Evolutionary conservation across 2,888 invertebrate species (phyloP), one percentile per base, ranked within the genome.

Genomic region (Melitaea athalia): DNA sequence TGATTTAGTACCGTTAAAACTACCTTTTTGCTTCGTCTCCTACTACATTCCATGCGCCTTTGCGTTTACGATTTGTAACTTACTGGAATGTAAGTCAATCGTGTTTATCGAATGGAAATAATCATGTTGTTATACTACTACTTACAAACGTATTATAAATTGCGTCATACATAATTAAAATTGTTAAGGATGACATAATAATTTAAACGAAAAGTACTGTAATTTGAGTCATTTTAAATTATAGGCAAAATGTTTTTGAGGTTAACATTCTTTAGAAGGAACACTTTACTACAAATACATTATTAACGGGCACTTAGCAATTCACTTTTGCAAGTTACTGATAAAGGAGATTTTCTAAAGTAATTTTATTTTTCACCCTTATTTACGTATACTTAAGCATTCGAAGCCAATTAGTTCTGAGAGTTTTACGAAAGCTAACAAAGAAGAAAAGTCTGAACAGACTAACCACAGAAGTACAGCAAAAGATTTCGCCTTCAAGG

Each of bases 1-100:
- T 85, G 85, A 86, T 87, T 86, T 82, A 85, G 82, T 86, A 86
- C 91, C 89, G 90, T 91, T 91, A 89, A 85, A 84, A 85, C 82
- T 81, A 73, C 83, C 82, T 87, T 85, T 87, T 86, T 86, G 82
- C 84, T 77, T 10, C 8, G 31, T 76, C 73, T 67, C 78, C 77
- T 76, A 77, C 78, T 75, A 78, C 82, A 86, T 87, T 85, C 83
- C 81, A 70, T 77, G 53, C 47, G 57, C 59, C 47, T 59, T 64
- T 57, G 42, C 42, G 62, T 42, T 61, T 59, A 63, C 38, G 57
- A 52, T 57, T 15, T 53, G 15, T 59, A 45, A 61, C 62, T 49
- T 59, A 52, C 52, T 42, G 47, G 53, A 68, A 68, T 63, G 50
- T 71, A 71, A 68, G 70, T 64, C 70, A 71, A 68, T 65, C 49